Percentiles rank a stretch among this genome's conserved stretches.
Evolutionary conservation across 2,888 invertebrate species (phyloP).

Genomic region (Rhogogaster chlorosoma): DNA sequence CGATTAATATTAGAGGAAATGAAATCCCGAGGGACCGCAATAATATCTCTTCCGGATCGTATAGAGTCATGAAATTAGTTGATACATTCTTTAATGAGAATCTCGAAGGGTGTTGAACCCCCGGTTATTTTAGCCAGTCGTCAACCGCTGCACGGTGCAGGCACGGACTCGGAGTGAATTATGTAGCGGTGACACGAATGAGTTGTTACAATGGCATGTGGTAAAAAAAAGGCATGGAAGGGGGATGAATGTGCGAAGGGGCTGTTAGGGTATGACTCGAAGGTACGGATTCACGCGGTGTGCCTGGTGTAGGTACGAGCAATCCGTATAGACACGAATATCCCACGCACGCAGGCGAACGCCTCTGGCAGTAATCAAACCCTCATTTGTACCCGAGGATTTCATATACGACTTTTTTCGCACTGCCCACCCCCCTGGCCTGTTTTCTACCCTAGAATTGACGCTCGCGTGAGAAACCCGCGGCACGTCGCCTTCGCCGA

Average conservation of each 20-base stretch:
- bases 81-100: neutral
- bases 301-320: too few relatives aligned
- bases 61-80: neutral
- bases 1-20: neutral
- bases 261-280: neutral
- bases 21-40: neutral
- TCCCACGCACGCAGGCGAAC: neutral
- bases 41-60: neutral
- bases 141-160: neutral
- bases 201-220: slow-evolving; percentile 31
- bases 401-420: slow-evolving; percentile 28
- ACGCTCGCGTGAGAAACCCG: slow-evolving; percentile 19
- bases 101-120: neutral
- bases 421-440: neutral
- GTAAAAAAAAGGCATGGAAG: neutral
- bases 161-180: neutral
- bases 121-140: neutral
- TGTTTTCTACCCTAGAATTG: neutral
- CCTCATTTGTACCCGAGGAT: slow-evolving; percentile 42
- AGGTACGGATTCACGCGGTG: neutral
- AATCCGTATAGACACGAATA: neutral
- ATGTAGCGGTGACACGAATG: slow-evolving; percentile 43
- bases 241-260: neutral
- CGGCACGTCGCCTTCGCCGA: slow-evolving; percentile 13
- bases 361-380: slow-evolving; percentile 41